Percentiles rank a stretch among this genome's conserved stretches.
phyloP scores from a whole-genome alignment of 2,113 vertebrate genomes.

The Lycocorax pyrrhopterus region DNA sequence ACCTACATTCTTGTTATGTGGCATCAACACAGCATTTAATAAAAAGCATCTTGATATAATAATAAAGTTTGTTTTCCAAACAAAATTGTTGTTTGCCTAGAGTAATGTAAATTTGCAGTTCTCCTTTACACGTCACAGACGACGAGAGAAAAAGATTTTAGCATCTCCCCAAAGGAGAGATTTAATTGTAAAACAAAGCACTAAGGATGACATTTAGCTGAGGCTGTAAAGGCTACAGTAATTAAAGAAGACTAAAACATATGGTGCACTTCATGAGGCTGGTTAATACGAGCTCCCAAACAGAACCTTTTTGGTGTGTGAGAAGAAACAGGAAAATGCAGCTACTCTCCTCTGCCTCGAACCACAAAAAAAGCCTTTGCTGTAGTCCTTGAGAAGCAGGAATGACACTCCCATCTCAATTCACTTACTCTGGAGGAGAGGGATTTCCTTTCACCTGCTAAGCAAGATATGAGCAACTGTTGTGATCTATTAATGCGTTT shows the following conservation, averaged over 20 bases:
- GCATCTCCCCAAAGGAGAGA: not conserved
- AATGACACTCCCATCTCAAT: not conserved
- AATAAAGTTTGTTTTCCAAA: constrained; percentile 37
- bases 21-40: not conserved
- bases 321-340: not conserved
- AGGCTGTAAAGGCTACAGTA: constrained; percentile 32
- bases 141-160: not conserved
- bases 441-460: not conserved
- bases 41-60: not conserved
- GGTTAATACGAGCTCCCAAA: not conserved
- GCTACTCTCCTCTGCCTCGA: not conserved
- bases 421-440: not conserved
- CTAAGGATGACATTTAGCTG: constrained; percentile 33
- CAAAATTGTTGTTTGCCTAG: not conserved
- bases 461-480: not conserved
- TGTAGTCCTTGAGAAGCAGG: not conserved
- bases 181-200: constrained; percentile 39
- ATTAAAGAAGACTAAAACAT: constrained; percentile 23
- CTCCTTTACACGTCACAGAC: not conserved
- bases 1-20: not conserved
- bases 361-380: not conserved
- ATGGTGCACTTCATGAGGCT: not conserved
- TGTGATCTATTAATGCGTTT: not conserved
- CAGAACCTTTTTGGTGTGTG: not conserved
- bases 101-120: constrained; percentile 14